A percentile compares a stretch with the other conserved stretches of the same genome.
Conservation (phyloP, 2,797 vertebrate species). For the Chelonia mydas region DNA sequence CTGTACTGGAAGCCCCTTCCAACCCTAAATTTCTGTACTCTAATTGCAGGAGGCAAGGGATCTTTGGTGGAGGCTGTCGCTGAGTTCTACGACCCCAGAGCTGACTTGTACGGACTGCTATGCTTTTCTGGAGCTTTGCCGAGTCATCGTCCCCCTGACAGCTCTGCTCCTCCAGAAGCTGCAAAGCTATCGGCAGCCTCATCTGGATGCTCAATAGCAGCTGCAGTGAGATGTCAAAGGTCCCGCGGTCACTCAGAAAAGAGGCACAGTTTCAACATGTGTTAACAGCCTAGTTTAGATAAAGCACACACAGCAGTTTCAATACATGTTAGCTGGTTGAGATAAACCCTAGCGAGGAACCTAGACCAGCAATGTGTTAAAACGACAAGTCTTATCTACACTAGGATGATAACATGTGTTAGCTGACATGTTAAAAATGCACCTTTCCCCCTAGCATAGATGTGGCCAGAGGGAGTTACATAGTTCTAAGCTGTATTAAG, state of each 20-base stretch:
- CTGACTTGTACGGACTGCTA: not conserved
- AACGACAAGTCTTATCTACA: not conserved
- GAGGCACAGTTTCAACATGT: not conserved
- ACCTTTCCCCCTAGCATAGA: not conserved
- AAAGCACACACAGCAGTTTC: not conserved
- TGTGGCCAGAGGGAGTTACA: not conserved
- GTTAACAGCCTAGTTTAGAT: not conserved
- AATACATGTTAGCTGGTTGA: not conserved
- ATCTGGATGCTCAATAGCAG: not conserved
- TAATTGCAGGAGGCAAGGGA: no score
- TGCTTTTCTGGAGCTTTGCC: not conserved
- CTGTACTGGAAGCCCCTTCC: no score
- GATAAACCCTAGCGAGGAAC: not conserved
- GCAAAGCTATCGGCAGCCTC: not conserved
- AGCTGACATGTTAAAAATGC: not conserved
- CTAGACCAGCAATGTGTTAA: not conserved
- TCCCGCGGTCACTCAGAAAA: not conserved
- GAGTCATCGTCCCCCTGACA: not conserved
- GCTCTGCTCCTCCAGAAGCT: not conserved
- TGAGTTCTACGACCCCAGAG: not conserved
- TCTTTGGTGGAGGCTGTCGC: not conserved
- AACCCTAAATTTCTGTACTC: no score
- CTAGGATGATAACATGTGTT: not conserved
- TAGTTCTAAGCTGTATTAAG: not conserved
- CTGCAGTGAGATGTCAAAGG: not conserved